phyloP scores from a whole-genome alignment of 2,797 vertebrate genomes.

The Nothura maculosa region DNA sequence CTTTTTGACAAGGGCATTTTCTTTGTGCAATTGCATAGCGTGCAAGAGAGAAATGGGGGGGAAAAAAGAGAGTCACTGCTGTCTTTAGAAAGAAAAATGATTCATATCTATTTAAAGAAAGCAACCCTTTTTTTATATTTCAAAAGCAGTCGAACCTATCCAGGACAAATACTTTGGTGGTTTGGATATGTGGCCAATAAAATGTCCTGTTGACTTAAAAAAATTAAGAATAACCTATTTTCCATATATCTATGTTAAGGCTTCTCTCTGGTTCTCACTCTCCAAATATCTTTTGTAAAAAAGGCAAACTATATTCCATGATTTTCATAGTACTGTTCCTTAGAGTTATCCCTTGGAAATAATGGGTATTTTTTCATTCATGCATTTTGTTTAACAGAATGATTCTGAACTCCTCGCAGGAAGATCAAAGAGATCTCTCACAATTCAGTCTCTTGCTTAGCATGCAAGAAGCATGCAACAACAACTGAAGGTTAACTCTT shows the following conservation, averaged over 20 bases:
- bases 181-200: not conserved
- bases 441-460: not conserved
- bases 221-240: not conserved
- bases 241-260: not conserved
- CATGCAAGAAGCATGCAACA: not conserved
- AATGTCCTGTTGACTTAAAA: not conserved
- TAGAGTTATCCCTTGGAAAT: not conserved
- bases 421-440: conserved; percentile 63
- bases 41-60: not conserved
- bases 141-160: not conserved
- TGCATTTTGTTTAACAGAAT: conserved; percentile 25
- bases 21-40: not conserved
- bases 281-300: not conserved
- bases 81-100: not conserved
- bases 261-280: not conserved
- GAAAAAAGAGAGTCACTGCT: not conserved
- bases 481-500: conserved; percentile 11
- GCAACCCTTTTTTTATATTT: not conserved
- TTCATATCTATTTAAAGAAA: not conserved
- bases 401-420: conserved; percentile 27
- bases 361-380: not conserved
- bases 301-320: not conserved
- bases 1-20: not conserved
- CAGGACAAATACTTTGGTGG: conserved; percentile 18
- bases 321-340: not conserved